Conservation (phyloP, 2,113 vertebrate genomes). For the Brachypteracias leptosomus region DNA sequence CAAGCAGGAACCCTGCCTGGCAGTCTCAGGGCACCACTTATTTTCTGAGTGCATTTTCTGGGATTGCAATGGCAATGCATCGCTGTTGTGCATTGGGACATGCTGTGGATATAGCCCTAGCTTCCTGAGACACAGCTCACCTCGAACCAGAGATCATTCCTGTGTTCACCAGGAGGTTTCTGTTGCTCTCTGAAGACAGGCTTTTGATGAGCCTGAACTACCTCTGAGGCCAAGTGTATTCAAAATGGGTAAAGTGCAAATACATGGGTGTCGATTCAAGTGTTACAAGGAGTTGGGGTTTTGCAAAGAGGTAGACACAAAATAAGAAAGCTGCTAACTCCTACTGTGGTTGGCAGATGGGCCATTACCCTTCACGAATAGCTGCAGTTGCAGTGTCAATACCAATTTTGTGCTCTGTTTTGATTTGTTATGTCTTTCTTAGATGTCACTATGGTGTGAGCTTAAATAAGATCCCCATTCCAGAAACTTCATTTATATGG, state of each 20-base stretch:
- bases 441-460: background rate
- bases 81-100: rapidly evolving
- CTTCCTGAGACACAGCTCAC: background rate
- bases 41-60: background rate
- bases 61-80: no score
- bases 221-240: background rate
- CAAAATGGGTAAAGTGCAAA: background rate
- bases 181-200: background rate
- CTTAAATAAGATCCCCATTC: conserved; percentile 4
- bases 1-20: background rate
- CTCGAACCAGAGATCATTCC: background rate
- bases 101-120: background rate
- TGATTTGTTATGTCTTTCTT: conserved; percentile 15
- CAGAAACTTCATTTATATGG: conserved; percentile 46
- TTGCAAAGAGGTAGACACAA: background rate
- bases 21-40: background rate
- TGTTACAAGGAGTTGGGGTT: background rate
- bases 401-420: background rate
- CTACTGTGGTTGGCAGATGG: background rate
- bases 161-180: background rate
- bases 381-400: background rate
- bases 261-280: background rate
- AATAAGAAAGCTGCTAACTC: background rate
- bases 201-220: background rate
- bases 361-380: background rate